Conservation (phyloP, 1,140 invertebrate species). For the Oedothorax gibbosus region DNA sequence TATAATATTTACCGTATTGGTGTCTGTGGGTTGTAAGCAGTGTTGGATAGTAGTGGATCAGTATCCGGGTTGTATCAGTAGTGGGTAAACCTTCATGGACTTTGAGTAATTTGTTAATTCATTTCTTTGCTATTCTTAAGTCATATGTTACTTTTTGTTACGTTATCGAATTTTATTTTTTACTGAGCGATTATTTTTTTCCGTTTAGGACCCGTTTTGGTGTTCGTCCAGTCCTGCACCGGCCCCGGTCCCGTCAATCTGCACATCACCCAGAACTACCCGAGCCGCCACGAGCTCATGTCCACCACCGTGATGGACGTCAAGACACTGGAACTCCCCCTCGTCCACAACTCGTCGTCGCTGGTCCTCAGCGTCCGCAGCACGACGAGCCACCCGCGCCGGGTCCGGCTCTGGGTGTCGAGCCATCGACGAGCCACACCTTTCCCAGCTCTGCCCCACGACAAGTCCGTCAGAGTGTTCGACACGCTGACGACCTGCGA, state of each 20-base stretch:
- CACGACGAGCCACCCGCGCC: constrained; percentile 49
- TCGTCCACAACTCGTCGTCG: background rate
- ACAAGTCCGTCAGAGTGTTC: constrained; percentile 64
- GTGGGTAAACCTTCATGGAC: background rate
- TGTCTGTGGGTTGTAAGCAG: too few relatives aligned
- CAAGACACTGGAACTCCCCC: constrained; percentile 62
- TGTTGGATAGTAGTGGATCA: too few relatives aligned
- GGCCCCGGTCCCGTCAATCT: constrained; percentile 62
- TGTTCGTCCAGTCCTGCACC: constrained; percentile 60
- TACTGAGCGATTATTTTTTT: background rate
- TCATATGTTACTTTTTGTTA: background rate
- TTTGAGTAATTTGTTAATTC: too few relatives aligned
- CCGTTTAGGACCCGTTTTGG: constrained; percentile 22
- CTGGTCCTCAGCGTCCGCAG: constrained; percentile 62
- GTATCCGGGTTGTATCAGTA: too few relatives aligned
- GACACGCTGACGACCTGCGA: constrained; percentile 65
- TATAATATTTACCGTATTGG: too few relatives aligned
- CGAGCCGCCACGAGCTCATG: constrained; percentile 54
- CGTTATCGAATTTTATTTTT: background rate
- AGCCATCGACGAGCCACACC: constrained; percentile 59
- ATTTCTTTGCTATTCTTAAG: background rate
- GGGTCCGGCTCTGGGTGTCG: constrained; percentile 59
- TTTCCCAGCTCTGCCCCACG: constrained; percentile 64
- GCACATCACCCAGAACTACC: constrained; percentile 47
- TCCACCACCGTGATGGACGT: constrained; percentile 59